Percentiles rank a stretch among this genome's conserved stretches.
phyloP scores from a whole-genome alignment of 1,140 invertebrate species.

The Ridgeia piscesae region DNA sequence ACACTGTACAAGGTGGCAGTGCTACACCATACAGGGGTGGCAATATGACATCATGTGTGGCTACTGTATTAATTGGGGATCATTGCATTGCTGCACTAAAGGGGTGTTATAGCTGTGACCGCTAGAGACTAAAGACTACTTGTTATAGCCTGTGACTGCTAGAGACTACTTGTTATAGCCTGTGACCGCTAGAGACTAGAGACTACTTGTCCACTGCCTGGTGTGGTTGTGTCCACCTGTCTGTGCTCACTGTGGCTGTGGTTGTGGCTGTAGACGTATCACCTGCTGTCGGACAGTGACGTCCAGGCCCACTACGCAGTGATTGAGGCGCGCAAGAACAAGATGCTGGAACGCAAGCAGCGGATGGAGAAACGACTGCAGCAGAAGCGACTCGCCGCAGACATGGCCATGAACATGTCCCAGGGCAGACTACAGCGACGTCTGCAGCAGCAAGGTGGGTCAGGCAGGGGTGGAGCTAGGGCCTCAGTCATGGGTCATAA shows the following conservation, averaged over 20 bases:
- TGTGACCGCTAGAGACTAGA: too few species aligned
- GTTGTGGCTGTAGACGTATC: slow-evolving; percentile 29
- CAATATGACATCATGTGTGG: too few species aligned
- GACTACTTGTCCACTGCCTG: too few species aligned
- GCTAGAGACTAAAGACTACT: too few species aligned
- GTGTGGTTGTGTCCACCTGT: background rate
- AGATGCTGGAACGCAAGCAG: slow-evolving; percentile 43
- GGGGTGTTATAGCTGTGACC: too few species aligned
- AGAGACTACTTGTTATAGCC: too few species aligned
- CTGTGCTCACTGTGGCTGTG: background rate
- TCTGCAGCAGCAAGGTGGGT: slow-evolving; percentile 52
- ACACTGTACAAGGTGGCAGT: too few species aligned
- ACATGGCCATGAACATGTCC: slow-evolving; percentile 45
- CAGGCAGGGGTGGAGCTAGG: background rate
- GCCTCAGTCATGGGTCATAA: background rate
- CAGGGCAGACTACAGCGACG: slow-evolving; percentile 51
- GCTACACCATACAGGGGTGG: too few species aligned
- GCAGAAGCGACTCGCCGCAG: slow-evolving; percentile 38
- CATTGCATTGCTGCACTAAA: too few species aligned
- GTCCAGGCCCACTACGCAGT: slow-evolving; percentile 38
- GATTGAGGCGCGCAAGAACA: slow-evolving; percentile 27
- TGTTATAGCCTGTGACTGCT: too few species aligned
- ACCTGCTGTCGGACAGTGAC: slow-evolving; percentile 45
- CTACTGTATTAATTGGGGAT: too few species aligned
- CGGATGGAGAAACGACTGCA: slow-evolving; percentile 47